Percentiles rank a stretch among this genome's conserved stretches.
These are phyloP conservation scores for Tipula helvola DNA, from an alignment of 2,888 invertebrate species.

Conservation along the genomic window DNA sequence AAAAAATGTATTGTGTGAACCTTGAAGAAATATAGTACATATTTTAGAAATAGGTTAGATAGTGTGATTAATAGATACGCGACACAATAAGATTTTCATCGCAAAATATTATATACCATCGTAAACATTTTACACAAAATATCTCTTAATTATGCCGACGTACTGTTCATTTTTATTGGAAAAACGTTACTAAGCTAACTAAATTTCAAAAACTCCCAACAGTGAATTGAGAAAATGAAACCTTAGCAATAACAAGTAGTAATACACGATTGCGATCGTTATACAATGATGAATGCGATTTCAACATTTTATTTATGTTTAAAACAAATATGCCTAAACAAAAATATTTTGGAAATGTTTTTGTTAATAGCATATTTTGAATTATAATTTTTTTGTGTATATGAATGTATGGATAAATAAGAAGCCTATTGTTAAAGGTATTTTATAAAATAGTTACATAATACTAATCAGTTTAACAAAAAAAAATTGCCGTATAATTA, in stretches of 20 bases:
- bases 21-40: not conserved
- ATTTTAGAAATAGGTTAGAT: not conserved
- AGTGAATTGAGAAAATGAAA: not conserved
- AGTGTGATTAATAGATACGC: not conserved
- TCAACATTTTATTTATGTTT: not conserved
- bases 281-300: not conserved
- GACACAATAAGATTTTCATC: not conserved
- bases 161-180: not conserved
- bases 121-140: not conserved
- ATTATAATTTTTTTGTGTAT: not conserved
- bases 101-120: not conserved
- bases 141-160: not conserved
- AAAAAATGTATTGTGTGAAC: not conserved
- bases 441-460: too few species aligned
- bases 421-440: too few species aligned
- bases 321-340: too few species aligned
- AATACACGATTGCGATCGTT: not conserved
- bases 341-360: not conserved
- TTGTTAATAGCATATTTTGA: not conserved
- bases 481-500: too few species aligned
- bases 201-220: not conserved
- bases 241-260: not conserved
- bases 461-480: too few species aligned
- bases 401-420: not conserved
- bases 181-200: not conserved